Base-by-base conservation (phyloP, 2,797 vertebrate species). In the Miichthys miiuy region DNA sequence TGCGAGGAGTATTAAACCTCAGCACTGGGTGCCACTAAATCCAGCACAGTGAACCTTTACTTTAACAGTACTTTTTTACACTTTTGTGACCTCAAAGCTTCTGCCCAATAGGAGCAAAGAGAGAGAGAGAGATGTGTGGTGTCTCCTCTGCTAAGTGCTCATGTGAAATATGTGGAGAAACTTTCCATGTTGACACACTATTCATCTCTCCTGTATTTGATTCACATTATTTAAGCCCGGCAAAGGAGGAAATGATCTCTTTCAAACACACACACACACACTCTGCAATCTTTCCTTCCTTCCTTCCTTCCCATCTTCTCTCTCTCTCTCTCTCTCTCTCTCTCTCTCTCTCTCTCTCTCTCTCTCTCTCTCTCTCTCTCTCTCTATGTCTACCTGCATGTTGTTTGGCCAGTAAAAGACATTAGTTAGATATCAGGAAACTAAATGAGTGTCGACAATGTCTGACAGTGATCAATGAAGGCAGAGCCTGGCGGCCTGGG, bases 401-500 rank as follows among this genome's bases (percentile, higher is more conserved):
- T 78, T 79, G 66, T 63, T 64, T 64, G 48, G 60, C 17, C n/a
- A n/a, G 18, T 72, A 54, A 73, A 72, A 55, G 58, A 78, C 13
- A 21, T 76, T 79, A 77, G 74, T 80, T 81, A 75, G 76, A 87
- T 68, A 68, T 74, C 75, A 79, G 66, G 58, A 82, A 87, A 62
- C 81, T 77, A 85, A 88, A 90, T 86, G 83, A 86, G 73, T 84
- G 84, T 66, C 27, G 68, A 83, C 86, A 85, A 64, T 66, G 84
- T 82, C 75, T 87, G 82, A 52, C 79, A 85, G 73, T 88, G 88
- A 90, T 90, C 87, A 82, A 84, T 86, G 72, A 56, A 71, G 65
- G 78, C 68, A 72, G 64, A 82, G 84, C 52, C 61, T 47, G 63
- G 67, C 51, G 5, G 56, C 56, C 68, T 57, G 73, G 71, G 76